Percentiles rank a stretch among this genome's conserved stretches.
Conservation (phyloP, 2,888 invertebrate genomes). For the Mechanitis messenoides region DNA sequence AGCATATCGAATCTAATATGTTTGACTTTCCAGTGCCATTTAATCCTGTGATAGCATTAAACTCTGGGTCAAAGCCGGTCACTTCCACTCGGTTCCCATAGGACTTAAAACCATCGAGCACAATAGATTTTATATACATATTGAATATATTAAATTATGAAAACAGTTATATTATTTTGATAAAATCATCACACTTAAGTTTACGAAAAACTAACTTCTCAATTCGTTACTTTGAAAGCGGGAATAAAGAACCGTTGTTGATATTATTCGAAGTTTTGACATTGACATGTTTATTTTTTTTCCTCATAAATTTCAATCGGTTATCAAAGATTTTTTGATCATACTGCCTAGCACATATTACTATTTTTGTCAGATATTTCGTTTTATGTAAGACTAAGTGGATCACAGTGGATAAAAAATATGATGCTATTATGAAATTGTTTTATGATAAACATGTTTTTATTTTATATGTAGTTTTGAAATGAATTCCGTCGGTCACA, state of each 20-base stretch:
- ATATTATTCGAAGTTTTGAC: slow-evolving; percentile 21
- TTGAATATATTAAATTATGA: slow-evolving; percentile 30
- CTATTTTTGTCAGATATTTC: too few species aligned
- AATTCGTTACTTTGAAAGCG: slow-evolving; percentile 11
- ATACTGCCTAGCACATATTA: too few species aligned
- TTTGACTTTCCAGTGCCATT: slow-evolving; percentile 99
- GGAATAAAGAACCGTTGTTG: slow-evolving; percentile 20
- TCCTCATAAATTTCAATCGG: background rate
- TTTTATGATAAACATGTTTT: too few species aligned
- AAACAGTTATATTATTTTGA: slow-evolving; percentile 12
- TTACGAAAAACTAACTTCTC: slow-evolving; percentile 29
- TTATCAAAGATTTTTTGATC: too few species aligned
- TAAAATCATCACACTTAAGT: slow-evolving; percentile 27
- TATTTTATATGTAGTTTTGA: too few species aligned
- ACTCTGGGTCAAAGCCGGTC: slow-evolving; percentile 93
- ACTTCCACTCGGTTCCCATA: slow-evolving; percentile 96
- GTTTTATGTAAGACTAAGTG: too few species aligned
- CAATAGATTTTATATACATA: slow-evolving; percentile 95
- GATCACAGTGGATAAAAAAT: too few species aligned
- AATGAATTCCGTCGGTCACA: too few species aligned
- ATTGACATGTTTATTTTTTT: slow-evolving; percentile 8
- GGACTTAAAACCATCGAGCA: slow-evolving; percentile 98
- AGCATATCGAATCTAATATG: slow-evolving; percentile 97
- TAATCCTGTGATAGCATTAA: slow-evolving; percentile 98
- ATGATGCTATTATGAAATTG: too few species aligned